These are phyloP conservation scores for Leptarthrus brevirostris DNA, from an alignment of 2,888 invertebrate genomes.

Conservation along the genomic window DNA sequence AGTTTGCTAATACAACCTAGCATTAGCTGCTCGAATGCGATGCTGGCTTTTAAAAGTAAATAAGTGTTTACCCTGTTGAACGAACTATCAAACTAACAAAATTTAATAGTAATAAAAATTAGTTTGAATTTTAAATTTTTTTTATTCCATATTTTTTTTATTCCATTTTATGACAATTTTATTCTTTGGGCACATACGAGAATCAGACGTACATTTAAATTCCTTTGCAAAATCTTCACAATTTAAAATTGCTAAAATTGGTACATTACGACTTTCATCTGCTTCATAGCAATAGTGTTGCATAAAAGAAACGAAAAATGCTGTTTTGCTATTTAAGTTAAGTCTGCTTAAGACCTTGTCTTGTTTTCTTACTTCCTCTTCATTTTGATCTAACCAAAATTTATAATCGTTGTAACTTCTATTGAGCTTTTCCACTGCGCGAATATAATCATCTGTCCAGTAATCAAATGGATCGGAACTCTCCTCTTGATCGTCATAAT, in stretches of 20 bases:
- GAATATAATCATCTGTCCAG: not conserved
- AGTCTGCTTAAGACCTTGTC: not conserved
- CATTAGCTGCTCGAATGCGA: no score
- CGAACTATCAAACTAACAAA: no score
- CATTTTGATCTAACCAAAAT: not conserved
- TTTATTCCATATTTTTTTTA: no score
- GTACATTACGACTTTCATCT: not conserved
- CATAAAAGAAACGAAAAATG: slow-evolving; percentile 8
- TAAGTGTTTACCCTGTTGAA: no score
- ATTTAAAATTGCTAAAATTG: not conserved
- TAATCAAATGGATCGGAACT: not conserved
- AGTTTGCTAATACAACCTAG: no score
- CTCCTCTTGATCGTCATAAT: not conserved
- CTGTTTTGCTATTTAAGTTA: slow-evolving; percentile 6
- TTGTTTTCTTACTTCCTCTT: not conserved
- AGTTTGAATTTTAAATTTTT: no score
- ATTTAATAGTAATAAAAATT: no score
- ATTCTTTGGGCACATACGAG: slow-evolving; percentile 11
- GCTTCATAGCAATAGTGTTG: not conserved
- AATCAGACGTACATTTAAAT: not conserved
- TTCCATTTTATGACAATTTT: not conserved
- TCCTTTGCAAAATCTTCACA: slow-evolving; percentile 1
- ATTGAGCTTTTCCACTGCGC: not conserved
- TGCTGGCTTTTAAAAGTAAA: no score
- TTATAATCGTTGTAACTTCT: not conserved